Conservation (phyloP, 2,888 invertebrate species). For the Drosophila birchii region DNA sequence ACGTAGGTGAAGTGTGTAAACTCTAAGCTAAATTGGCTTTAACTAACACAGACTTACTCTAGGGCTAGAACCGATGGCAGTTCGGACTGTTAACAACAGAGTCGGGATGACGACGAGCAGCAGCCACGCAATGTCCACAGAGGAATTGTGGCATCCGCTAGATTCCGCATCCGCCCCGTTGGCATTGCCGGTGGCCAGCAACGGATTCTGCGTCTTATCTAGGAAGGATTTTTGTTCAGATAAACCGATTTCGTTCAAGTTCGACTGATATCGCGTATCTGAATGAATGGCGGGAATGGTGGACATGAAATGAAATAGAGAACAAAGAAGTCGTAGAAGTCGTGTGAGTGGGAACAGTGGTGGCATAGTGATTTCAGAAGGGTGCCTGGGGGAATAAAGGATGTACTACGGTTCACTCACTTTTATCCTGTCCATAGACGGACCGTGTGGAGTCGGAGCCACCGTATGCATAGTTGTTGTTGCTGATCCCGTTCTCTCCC, state of each 20-base stretch:
- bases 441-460: conserved; percentile 78
- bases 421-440: conserved; percentile 79
- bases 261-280: conserved; percentile 91
- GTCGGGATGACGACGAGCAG: conserved; percentile 30
- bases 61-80: conserved; percentile 48
- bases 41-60: conserved; percentile 40
- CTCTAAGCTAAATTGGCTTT: conserved; percentile 37
- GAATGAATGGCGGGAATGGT: conserved; percentile 43
- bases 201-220: conserved; percentile 80
- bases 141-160: conserved; percentile 46
- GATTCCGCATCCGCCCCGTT: conserved; percentile 43
- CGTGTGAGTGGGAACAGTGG: conserved; percentile 20
- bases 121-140: conserved; percentile 64
- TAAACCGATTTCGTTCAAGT: conserved; percentile 91
- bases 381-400: conserved; percentile 3
- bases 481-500: conserved; percentile 65
- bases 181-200: conserved; percentile 65
- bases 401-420: conserved; percentile 68
- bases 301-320: conserved; percentile 48
- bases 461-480: conserved; percentile 65
- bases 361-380: conserved; percentile 17
- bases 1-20: conserved; percentile 13
- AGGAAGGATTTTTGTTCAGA: conserved; percentile 89
- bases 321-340: conserved; percentile 32
- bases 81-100: conserved; percentile 49